phyloP scores from a whole-genome alignment of 2,113 vertebrate genomes.

The Nothocercus nigrocapillus region DNA sequence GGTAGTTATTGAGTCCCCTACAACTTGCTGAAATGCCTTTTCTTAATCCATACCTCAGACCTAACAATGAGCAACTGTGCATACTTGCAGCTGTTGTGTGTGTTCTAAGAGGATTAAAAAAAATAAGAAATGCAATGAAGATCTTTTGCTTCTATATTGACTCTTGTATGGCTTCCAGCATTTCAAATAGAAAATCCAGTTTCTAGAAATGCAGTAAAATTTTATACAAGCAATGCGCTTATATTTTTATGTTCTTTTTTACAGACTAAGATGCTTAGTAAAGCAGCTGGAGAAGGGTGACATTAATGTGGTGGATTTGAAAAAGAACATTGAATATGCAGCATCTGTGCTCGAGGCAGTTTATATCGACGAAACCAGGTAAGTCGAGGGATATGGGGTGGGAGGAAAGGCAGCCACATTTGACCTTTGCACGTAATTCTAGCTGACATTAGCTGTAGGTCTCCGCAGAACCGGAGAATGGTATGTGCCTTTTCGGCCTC shows the following conservation, averaged over 20 bases:
- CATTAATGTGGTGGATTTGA: slow-evolving; percentile 90
- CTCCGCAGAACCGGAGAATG: not conserved
- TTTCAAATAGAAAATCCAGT: not conserved
- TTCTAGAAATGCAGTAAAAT: not conserved
- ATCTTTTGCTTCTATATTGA: not conserved
- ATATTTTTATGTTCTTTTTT: not conserved
- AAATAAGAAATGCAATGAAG: not conserved
- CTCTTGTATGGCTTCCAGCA: not conserved
- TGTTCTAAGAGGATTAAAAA: not conserved
- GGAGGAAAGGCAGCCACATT: not conserved
- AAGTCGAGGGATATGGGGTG: not conserved
- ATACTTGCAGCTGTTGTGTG: not conserved
- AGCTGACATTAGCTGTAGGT: not conserved
- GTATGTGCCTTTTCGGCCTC: not conserved
- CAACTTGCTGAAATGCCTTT: not conserved
- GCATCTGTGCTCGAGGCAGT: slow-evolving; percentile 93
- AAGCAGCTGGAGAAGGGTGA: slow-evolving; percentile 95
- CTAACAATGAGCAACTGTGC: not conserved
- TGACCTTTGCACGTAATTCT: not conserved
- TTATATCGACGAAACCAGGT: slow-evolving; percentile 98
- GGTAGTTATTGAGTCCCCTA: not conserved
- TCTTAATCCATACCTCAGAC: not conserved
- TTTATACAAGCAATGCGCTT: not conserved
- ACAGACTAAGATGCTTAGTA: slow-evolving; percentile 92
- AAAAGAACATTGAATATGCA: slow-evolving; percentile 96